A percentile compares a stretch with the other conserved stretches of the same genome.
phyloP scores from a whole-genome alignment of 2,888 invertebrate genomes.

The Andrena praecox region DNA sequence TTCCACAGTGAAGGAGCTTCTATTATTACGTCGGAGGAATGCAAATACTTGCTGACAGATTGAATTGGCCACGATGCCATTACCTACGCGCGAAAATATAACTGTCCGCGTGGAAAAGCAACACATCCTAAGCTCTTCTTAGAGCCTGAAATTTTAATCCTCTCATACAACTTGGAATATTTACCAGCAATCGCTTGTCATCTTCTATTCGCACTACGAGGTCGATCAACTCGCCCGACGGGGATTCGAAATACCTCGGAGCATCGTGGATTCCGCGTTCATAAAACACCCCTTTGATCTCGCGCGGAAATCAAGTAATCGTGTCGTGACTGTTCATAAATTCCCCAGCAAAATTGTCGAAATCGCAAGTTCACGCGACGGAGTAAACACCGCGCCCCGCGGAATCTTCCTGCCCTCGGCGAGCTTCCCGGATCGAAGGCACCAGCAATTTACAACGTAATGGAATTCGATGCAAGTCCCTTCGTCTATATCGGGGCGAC shows the following conservation, averaged over 20 bases:
- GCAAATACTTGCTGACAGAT: no score
- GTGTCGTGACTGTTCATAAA: neutral
- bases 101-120: no score
- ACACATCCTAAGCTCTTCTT: no score
- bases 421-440: neutral
- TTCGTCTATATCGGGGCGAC: neutral
- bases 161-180: neutral
- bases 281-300: neutral
- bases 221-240: neutral
- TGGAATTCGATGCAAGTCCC: neutral
- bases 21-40: no score
- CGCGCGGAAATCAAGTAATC: neutral
- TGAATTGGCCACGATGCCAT: no score
- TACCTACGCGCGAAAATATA: no score
- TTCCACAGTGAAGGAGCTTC: no score
- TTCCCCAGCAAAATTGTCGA: neutral
- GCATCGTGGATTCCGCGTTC: neutral
- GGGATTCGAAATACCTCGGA: neutral
- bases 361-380: neutral
- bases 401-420: neutral
- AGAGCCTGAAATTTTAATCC: no score
- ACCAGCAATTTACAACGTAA: neutral
- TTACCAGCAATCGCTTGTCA: neutral
- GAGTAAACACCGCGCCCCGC: neutral
- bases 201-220: neutral